Evolutionary conservation across 2,888 invertebrate genomes (phyloP).

Genomic region (Sminthurides aquaticus): DNA sequence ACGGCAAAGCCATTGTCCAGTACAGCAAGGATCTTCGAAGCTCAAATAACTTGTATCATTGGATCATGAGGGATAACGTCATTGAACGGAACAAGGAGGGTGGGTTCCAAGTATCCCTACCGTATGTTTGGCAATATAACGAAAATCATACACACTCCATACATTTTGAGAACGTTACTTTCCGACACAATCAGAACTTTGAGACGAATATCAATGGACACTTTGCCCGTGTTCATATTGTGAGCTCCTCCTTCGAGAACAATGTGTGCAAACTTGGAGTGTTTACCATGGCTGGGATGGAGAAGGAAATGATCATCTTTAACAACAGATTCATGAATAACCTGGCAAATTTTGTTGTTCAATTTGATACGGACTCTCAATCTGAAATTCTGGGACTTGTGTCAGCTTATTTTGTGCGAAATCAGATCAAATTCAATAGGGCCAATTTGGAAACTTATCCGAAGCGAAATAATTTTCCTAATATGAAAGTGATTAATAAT

Average conservation of each 20-base stretch:
- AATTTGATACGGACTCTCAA: constrained; percentile 82
- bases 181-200: constrained; percentile 78
- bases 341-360: constrained; percentile 71
- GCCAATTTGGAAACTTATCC: constrained; percentile 37
- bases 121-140: constrained; percentile 91
- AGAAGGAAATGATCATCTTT: constrained; percentile 80
- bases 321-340: constrained; percentile 73
- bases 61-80: constrained; percentile 76
- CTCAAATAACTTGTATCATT: constrained; percentile 95
- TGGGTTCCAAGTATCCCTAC: constrained; percentile 80
- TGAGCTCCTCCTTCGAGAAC: constrained; percentile 72
- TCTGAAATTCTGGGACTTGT: constrained; percentile 84
- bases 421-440: constrained; percentile 65
- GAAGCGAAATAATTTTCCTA: constrained; percentile 38
- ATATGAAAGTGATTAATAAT: constrained; percentile 44
- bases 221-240: constrained; percentile 80
- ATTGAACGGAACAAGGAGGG: constrained; percentile 77
- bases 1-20: constrained; percentile 79
- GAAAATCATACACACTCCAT: constrained; percentile 90
- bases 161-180: constrained; percentile 76
- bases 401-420: constrained; percentile 67
- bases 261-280: constrained; percentile 77
- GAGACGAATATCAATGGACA: constrained; percentile 83
- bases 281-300: constrained; percentile 84
- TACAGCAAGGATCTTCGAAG: constrained; percentile 82